Percentiles rank a stretch among this genome's conserved stretches.
Conservation (phyloP, 2,113 vertebrate species). For the Isichthys henryi region DNA sequence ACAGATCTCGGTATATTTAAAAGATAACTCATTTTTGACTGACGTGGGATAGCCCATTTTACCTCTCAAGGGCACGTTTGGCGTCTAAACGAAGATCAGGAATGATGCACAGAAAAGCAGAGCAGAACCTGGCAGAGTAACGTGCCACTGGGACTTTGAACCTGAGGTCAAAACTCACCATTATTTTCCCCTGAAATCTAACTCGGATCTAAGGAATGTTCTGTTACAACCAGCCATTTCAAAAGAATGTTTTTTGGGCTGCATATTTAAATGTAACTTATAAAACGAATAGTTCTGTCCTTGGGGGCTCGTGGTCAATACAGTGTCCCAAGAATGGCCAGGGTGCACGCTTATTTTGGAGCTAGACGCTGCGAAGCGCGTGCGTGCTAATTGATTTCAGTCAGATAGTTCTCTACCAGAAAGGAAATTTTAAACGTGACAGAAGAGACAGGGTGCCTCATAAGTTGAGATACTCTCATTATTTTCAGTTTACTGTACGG, state of each 20-base stretch:
- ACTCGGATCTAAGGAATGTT: background rate
- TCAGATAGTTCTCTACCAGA: too few relatives aligned
- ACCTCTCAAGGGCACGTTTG: too few relatives aligned
- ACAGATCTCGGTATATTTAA: too few relatives aligned
- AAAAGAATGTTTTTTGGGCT: background rate
- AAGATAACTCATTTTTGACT: too few relatives aligned
- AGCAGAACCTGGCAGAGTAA: background rate
- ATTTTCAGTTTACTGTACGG: too few relatives aligned
- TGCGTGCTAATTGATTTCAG: too few relatives aligned
- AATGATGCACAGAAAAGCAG: background rate
- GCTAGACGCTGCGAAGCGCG: background rate
- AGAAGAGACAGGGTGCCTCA: too few relatives aligned
- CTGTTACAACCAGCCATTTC: background rate
- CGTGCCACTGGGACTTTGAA: background rate
- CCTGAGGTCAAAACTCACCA: background rate
- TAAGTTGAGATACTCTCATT: too few relatives aligned
- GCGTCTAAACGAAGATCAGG: background rate
- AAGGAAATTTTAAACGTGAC: too few relatives aligned
- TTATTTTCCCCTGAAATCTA: background rate
- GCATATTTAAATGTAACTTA: background rate
- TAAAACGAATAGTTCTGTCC: background rate
- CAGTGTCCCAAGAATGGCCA: background rate
- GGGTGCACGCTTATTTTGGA: background rate
- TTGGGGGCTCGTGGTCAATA: background rate
- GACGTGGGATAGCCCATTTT: too few relatives aligned